A percentile compares a stretch with the other conserved stretches of the same genome.
Evolutionary conservation across 2,797 vertebrate species (phyloP).

Genomic region (Tenualosa thibaudeaui): DNA sequence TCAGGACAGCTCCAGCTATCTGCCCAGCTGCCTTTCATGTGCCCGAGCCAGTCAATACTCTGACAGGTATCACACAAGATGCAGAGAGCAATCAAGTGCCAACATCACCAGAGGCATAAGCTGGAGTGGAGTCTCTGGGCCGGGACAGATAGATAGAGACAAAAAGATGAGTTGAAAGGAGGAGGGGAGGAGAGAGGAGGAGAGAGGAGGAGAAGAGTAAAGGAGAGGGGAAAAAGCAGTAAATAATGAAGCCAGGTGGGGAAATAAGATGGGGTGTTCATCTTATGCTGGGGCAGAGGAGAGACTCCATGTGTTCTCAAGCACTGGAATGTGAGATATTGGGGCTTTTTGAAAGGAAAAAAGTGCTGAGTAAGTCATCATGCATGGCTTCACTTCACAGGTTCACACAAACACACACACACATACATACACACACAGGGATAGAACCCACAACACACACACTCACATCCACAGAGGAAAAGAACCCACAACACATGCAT

Average conservation of each 20-base stretch:
- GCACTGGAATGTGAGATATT: not conserved
- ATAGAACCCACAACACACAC: not conserved
- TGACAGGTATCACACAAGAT: slow-evolving; percentile 56
- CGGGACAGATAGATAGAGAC: slow-evolving; percentile 41
- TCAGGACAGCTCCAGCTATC: slow-evolving; percentile 49
- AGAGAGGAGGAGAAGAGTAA: slow-evolving; percentile 10
- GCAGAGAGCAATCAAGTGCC: slow-evolving; percentile 64
- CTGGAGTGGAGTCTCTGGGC: slow-evolving; percentile 53
- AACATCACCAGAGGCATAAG: slow-evolving; percentile 56
- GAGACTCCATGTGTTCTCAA: slow-evolving; percentile 30
- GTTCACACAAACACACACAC: not conserved
- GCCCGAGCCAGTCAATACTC: slow-evolving; percentile 48
- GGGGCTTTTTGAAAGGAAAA: not conserved
- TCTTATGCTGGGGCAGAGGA: slow-evolving; percentile 44
- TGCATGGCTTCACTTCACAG: not conserved
- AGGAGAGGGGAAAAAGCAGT: not conserved
- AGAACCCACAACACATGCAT: not conserved
- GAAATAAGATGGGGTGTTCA: not conserved
- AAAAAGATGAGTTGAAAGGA: not conserved
- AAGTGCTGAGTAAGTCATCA: slow-evolving; percentile 42
- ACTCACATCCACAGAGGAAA: slow-evolving; percentile 9
- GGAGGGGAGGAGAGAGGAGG: slow-evolving; percentile 51
- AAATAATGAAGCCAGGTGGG: slow-evolving; percentile 40
- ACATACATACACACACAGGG: not conserved
- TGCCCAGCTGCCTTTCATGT: slow-evolving; percentile 52